phyloP scores from a whole-genome alignment of 2,113 vertebrate genomes.

The Stomatorhinus ivindoensis region DNA sequence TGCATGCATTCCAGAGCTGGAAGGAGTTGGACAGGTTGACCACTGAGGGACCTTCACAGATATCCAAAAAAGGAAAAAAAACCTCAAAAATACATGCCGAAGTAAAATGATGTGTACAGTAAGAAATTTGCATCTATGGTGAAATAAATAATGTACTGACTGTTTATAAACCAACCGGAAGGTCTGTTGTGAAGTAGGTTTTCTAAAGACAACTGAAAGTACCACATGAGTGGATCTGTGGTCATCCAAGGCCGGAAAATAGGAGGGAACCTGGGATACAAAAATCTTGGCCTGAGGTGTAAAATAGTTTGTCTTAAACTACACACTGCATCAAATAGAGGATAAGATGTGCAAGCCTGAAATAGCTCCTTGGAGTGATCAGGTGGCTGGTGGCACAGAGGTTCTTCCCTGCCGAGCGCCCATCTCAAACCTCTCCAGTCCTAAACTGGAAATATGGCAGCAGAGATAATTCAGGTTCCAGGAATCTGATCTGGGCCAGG shows the following conservation, averaged over 20 bases:
- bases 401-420: background rate
- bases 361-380: slow-evolving; percentile 9
- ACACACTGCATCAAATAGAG: background rate
- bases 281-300: background rate
- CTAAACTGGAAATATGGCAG: slow-evolving; percentile 8
- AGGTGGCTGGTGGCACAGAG: background rate
- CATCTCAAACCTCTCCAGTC: background rate
- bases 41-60: background rate
- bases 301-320: background rate
- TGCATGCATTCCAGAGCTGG: slow-evolving; percentile 1
- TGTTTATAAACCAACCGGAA: too few species aligned
- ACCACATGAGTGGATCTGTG: background rate
- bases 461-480: slow-evolving; percentile 10
- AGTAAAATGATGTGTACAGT: background rate
- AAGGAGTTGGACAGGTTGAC: background rate
- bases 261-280: background rate
- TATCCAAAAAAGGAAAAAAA: background rate
- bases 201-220: background rate
- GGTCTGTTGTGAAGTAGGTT: background rate
- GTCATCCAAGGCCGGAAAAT: background rate
- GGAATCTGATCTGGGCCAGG: background rate
- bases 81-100: background rate
- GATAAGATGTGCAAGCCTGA: slow-evolving; percentile 6
- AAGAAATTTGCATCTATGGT: background rate
- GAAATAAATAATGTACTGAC: background rate